A percentile compares a stretch with the other conserved stretches of the same genome.
Evolutionary conservation across 1,140 invertebrate species (phyloP).

Genomic region (Sitophilus oryzae): DNA sequence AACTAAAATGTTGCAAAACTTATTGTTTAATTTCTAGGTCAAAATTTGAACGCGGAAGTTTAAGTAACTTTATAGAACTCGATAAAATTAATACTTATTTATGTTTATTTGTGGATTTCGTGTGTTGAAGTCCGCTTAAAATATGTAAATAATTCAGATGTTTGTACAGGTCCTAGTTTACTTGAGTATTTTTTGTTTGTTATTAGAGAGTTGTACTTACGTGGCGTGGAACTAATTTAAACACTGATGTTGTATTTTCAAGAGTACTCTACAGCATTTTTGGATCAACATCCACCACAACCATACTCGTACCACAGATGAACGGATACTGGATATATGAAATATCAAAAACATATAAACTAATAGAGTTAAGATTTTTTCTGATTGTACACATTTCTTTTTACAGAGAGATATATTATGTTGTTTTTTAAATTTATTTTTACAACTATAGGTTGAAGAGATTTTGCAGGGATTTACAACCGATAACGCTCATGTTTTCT

Average conservation of each 20-base stretch:
- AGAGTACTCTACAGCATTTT: neutral
- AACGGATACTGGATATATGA: too few relatives aligned
- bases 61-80: slow-evolving; percentile 9
- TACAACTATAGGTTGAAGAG: too few relatives aligned
- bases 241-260: too few relatives aligned
- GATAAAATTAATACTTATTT: slow-evolving; percentile 26
- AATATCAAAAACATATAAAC: too few relatives aligned
- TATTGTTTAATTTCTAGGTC: slow-evolving; percentile 17
- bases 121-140: slow-evolving; percentile 16
- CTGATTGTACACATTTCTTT: neutral
- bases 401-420: neutral
- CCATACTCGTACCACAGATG: too few relatives aligned
- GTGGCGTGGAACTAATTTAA: neutral
- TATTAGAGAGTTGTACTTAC: slow-evolving; percentile 11
- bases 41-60: slow-evolving; percentile 19
- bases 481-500: too few relatives aligned
- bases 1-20: neutral
- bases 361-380: neutral
- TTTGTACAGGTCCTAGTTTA: slow-evolving; percentile 15
- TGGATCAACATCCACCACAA: too few relatives aligned
- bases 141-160: slow-evolving; percentile 19
- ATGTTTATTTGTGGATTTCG: slow-evolving; percentile 26
- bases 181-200: neutral
- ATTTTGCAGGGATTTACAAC: too few relatives aligned
- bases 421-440: too few relatives aligned